Percentiles rank a stretch among this genome's conserved stretches.
Evolutionary conservation across 2,888 invertebrate species (phyloP).

Genomic region (Penaeus monodon): DNA sequence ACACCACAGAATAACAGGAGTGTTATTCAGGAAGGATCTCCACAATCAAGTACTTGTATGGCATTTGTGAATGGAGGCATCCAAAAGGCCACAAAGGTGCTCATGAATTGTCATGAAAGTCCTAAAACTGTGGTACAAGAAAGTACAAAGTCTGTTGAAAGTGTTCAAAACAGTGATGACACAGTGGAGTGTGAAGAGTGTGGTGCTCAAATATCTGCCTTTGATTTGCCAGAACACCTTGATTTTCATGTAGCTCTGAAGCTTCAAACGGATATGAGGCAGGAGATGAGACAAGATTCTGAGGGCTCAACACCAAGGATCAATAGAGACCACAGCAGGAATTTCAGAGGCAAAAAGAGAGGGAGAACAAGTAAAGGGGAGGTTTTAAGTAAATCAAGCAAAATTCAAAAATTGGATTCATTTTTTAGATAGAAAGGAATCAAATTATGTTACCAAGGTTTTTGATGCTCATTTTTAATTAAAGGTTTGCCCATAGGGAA

Average conservation of each 20-base stretch:
- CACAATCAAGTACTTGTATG: too few relatives aligned
- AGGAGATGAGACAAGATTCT: neutral
- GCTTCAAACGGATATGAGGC: constrained; percentile 69
- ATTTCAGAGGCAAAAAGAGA: constrained; percentile 18
- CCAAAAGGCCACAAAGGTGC: too few relatives aligned
- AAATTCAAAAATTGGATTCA: constrained; percentile 30
- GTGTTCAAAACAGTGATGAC: neutral
- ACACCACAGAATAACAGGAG: too few relatives aligned
- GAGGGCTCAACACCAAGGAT: too few relatives aligned
- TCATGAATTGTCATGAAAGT: too few relatives aligned
- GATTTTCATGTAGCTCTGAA: constrained; percentile 89
- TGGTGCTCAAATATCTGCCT: constrained; percentile 75
- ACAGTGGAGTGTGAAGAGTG: constrained; percentile 77
- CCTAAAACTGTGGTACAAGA: constrained; percentile 25
- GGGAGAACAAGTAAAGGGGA: constrained; percentile 19
- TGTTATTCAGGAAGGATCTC: too few relatives aligned
- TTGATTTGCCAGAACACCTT: constrained; percentile 80
- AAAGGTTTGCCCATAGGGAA: too few relatives aligned
- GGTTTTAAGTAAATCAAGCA: neutral
- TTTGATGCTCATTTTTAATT: too few relatives aligned
- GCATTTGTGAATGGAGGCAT: too few relatives aligned
- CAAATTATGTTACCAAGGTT: neutral
- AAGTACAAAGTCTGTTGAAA: constrained; percentile 66
- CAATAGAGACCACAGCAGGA: neutral
- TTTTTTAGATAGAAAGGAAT: constrained; percentile 13